Percentiles rank a stretch among this genome's conserved stretches.
Evolutionary conservation across 2,888 invertebrate species (phyloP).

Genomic region (Teinopalpus imperialis): DNA sequence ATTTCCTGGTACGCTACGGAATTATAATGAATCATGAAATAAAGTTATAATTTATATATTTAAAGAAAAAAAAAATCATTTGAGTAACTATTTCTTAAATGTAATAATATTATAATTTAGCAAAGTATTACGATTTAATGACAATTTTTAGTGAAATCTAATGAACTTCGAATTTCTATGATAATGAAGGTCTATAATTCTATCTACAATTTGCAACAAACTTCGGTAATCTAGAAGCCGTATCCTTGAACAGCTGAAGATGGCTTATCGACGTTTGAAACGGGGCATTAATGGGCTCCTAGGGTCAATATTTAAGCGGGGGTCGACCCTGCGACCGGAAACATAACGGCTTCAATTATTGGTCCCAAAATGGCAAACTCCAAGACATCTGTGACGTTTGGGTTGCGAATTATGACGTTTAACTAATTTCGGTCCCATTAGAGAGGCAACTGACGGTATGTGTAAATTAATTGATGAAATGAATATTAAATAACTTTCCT

Average conservation of each 20-base stretch:
- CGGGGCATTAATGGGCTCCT: slow-evolving; percentile 68
- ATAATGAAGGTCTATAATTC: slow-evolving; percentile 11
- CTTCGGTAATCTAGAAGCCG: slow-evolving; percentile 48
- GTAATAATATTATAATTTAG: too few species aligned
- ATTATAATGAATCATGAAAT: too few species aligned
- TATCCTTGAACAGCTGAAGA: slow-evolving; percentile 60
- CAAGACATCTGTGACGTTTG: slow-evolving; percentile 31
- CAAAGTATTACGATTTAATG: too few species aligned
- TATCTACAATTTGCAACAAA: slow-evolving; percentile 29
- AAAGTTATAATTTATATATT: too few species aligned
- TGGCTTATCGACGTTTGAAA: slow-evolving; percentile 60
- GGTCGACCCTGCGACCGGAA: slow-evolving; percentile 42
- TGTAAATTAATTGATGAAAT: slow-evolving; percentile 1
- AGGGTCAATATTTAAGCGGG: slow-evolving; percentile 68
- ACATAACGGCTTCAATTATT: slow-evolving; percentile 57
- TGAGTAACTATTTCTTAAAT: too few species aligned
- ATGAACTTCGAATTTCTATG: neutral
- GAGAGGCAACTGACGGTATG: slow-evolving; percentile 21
- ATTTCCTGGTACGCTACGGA: too few species aligned
- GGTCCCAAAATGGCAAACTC: slow-evolving; percentile 52
- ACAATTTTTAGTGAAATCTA: neutral
- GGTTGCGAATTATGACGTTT: slow-evolving; percentile 29
- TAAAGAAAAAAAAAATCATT: too few species aligned
- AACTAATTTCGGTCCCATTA: slow-evolving; percentile 24
- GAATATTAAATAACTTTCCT: too few species aligned